A percentile compares a stretch with the other conserved stretches of the same genome.
Evolutionary conservation across 2,797 vertebrate genomes (phyloP).

Genomic region (Acridotheres tristis): DNA sequence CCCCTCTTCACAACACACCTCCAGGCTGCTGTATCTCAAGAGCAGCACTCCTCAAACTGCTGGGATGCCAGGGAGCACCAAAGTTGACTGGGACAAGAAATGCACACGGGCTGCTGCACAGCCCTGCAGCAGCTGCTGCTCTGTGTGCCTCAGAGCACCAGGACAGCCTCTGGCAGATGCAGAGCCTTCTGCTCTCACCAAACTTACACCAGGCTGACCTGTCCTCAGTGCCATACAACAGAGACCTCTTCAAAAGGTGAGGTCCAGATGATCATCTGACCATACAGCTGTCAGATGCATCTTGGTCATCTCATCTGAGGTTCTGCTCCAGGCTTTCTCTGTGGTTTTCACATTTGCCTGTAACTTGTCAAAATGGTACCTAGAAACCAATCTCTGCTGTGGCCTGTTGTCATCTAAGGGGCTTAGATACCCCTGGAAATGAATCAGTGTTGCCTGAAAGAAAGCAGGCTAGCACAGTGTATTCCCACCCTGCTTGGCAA

Average conservation of each 20-base stretch:
- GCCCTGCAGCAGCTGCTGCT: not conserved
- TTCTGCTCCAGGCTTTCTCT: not conserved
- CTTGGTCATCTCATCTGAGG: not conserved
- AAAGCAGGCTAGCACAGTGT: not conserved
- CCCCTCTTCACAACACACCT: not conserved
- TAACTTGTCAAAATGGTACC: not conserved
- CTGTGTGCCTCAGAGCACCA: not conserved
- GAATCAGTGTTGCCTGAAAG: not conserved
- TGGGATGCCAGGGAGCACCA: not conserved
- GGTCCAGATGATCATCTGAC: not conserved
- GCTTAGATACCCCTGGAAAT: not conserved
- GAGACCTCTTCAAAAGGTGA: not conserved
- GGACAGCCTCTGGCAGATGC: not conserved
- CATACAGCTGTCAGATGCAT: not conserved
- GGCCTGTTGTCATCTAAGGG: not conserved
- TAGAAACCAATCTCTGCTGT: not conserved
- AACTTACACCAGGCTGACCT: not conserved
- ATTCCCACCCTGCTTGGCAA: not conserved
- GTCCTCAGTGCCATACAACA: not conserved
- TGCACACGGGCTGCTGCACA: not conserved
- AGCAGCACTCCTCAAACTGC: not conserved
- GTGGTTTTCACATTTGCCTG: not conserved
- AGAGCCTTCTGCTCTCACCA: not conserved
- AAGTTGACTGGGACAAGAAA: not conserved
- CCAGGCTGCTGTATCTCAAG: not conserved